Percentiles rank a stretch among this genome's conserved stretches.
Conservation (phyloP, 2,113 vertebrate species). For the Cyanoderma ruficeps region DNA sequence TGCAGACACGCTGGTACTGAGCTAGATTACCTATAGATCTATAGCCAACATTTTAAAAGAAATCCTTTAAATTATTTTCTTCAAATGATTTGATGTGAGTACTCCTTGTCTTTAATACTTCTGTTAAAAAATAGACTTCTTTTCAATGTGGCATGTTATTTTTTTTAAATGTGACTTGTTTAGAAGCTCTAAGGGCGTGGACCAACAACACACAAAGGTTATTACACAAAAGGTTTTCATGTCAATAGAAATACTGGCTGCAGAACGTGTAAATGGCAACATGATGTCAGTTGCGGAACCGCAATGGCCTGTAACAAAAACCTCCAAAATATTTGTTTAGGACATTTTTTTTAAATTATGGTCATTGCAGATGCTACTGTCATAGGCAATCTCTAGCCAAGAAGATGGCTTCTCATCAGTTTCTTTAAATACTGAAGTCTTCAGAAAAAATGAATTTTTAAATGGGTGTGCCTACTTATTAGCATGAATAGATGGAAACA, state of each 20-base stretch:
- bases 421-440: not conserved
- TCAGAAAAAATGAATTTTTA: not conserved
- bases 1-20: not conserved
- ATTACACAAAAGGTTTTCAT: not conserved
- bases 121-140: not conserved
- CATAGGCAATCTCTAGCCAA: not conserved
- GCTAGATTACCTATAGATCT: not conserved
- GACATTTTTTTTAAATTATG: rapidly evolving
- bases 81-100: not conserved
- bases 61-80: not conserved
- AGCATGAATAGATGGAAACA: not conserved
- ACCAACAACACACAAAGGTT: not conserved
- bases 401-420: not conserved
- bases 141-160: not conserved
- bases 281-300: not conserved
- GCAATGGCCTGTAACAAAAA: not conserved
- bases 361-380: not conserved
- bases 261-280: not conserved
- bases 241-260: not conserved
- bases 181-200: not conserved
- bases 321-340: not conserved
- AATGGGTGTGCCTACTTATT: not conserved
- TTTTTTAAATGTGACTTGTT: not conserved
- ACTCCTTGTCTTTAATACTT: not conserved
- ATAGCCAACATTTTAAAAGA: not conserved